phyloP scores from a whole-genome alignment of 2,113 vertebrate species.

The Chrysochloris asiatica region DNA sequence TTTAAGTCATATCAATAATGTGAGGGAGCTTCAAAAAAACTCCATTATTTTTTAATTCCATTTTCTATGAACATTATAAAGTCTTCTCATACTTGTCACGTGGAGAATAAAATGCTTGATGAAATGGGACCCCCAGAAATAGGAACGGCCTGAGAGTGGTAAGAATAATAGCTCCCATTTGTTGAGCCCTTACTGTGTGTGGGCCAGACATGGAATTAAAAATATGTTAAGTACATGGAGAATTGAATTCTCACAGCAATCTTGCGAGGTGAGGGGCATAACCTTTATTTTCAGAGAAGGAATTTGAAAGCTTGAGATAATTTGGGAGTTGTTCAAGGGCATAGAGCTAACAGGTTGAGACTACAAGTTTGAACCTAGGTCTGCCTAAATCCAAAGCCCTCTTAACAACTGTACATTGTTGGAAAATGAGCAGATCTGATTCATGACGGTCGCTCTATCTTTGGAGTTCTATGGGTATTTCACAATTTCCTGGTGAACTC shows the following conservation, averaged over 20 bases:
- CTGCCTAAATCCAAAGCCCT: background rate
- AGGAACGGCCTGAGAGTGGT: background rate
- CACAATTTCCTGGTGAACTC: background rate
- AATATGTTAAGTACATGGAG: background rate
- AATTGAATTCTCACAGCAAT: background rate
- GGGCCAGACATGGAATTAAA: background rate
- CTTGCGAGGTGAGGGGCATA: background rate
- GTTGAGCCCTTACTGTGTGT: no score
- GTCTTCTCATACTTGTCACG: background rate
- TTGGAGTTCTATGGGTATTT: background rate
- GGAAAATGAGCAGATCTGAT: background rate
- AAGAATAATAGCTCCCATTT: background rate
- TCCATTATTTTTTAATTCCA: no score
- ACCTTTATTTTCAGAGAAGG: background rate
- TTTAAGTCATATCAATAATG: background rate
- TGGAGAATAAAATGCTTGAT: background rate
- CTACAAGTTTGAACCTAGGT: background rate
- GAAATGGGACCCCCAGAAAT: background rate
- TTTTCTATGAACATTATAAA: no score
- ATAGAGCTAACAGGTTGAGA: background rate
- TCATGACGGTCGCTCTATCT: rapidly evolving
- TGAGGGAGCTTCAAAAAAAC: no score
- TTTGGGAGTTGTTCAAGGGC: background rate
- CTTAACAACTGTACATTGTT: background rate
- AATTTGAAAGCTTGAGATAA: background rate